phyloP scores from a whole-genome alignment of 2,888 invertebrate species.

The Tenthredo mesomela region DNA sequence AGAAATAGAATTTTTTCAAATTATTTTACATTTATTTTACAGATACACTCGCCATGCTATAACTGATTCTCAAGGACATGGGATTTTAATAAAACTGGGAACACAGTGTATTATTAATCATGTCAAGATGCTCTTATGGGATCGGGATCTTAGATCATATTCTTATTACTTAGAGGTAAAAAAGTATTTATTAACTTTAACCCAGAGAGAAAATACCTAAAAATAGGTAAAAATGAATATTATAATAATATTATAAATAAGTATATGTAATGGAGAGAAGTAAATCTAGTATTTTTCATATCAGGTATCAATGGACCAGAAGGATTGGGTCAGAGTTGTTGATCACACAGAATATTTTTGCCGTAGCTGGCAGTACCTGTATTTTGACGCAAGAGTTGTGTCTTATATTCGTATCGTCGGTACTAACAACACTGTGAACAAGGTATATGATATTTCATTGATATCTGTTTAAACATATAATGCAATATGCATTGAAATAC shows the following conservation, averaged over 20 bases:
- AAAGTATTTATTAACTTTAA: neutral
- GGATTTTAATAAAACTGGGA: constrained; percentile 92
- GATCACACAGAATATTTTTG: constrained; percentile 96
- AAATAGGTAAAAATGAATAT: neutral
- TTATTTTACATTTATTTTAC: neutral
- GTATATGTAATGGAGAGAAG: neutral
- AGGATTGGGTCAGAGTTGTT: constrained; percentile 95
- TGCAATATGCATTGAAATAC: neutral
- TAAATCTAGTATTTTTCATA: constrained; percentile 73
- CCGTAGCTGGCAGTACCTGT: constrained; percentile 97
- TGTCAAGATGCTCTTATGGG: constrained; percentile 95
- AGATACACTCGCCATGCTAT: constrained; percentile 94
- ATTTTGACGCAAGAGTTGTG: constrained; percentile 94
- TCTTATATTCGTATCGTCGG: constrained; percentile 91
- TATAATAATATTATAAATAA: neutral
- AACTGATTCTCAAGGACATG: constrained; percentile 87
- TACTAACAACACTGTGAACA: constrained; percentile 96
- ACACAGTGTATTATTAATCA: constrained; percentile 95
- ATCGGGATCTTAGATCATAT: constrained; percentile 93
- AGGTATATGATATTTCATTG: constrained; percentile 79
- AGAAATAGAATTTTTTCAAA: neutral
- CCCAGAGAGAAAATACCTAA: neutral
- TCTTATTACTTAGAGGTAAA: constrained; percentile 90
- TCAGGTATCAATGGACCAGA: constrained; percentile 93
- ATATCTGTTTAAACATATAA: neutral